Percentiles rank a stretch among this genome's conserved stretches.
Evolutionary conservation across 2,888 invertebrate genomes (phyloP).

Genomic region (Zygogramma bicolorata): DNA sequence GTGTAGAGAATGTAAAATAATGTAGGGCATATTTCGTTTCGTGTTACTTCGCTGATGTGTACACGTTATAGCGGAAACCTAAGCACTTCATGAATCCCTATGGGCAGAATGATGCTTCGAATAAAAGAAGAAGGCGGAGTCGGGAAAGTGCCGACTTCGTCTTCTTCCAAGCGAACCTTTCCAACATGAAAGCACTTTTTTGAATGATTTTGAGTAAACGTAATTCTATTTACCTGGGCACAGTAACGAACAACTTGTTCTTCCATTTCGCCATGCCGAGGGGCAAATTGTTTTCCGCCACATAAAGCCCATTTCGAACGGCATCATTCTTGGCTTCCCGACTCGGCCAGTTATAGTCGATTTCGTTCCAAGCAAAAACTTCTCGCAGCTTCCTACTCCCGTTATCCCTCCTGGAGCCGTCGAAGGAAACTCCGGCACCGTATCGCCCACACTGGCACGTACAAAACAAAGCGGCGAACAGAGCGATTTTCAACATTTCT

Average conservation of each 20-base stretch:
- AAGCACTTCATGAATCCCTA: too few species aligned
- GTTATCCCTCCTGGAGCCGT: neutral
- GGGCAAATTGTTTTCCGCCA: slow-evolving; percentile 77
- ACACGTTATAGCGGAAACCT: too few species aligned
- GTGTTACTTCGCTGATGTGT: too few species aligned
- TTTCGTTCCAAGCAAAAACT: slow-evolving; percentile 78
- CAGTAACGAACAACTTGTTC: slow-evolving; percentile 77
- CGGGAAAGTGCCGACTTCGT: too few species aligned
- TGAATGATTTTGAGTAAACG: too few species aligned
- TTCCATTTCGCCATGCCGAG: slow-evolving; percentile 80
- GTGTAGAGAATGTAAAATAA: too few species aligned
- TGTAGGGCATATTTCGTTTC: too few species aligned
- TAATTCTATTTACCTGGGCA: slow-evolving; percentile 78
- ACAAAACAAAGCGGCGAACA: neutral
- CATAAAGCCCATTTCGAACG: slow-evolving; percentile 71
- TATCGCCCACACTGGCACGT: neutral
- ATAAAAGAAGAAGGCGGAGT: too few species aligned
- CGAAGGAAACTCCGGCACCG: neutral
- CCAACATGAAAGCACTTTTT: too few species aligned
- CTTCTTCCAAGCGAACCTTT: too few species aligned
- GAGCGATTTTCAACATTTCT: neutral
- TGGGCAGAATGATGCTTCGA: too few species aligned
- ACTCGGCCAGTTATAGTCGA: slow-evolving; percentile 77
- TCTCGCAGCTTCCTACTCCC: slow-evolving; percentile 67
- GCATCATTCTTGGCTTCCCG: slow-evolving; percentile 72